These are phyloP conservation scores for Elmis aenea DNA, from an alignment of 2,888 invertebrate species.

Conservation along the genomic window DNA sequence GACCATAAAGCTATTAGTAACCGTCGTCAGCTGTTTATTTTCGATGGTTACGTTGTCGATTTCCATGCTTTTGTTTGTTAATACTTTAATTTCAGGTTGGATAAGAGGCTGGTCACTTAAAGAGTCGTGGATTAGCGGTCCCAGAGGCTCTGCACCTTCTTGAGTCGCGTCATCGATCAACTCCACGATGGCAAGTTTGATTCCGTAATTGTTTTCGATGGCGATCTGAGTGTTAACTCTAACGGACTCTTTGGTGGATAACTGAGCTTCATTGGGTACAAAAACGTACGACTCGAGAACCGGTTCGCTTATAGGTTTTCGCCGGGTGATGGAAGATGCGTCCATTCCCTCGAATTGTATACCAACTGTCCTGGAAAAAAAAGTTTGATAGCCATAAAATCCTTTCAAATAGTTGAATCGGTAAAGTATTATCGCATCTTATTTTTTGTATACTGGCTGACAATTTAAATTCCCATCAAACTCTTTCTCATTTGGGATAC, in stretches of 20 bases:
- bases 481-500: too few species aligned
- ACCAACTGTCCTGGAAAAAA: slow-evolving; percentile 64
- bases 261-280: slow-evolving; percentile 53
- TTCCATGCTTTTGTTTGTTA: slow-evolving; percentile 51
- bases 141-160: slow-evolving; percentile 40
- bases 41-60: slow-evolving; percentile 54
- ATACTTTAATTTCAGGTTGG: slow-evolving; percentile 59
- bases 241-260: slow-evolving; percentile 42
- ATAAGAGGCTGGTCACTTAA: slow-evolving; percentile 65
- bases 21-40: slow-evolving; percentile 53
- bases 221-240: too few species aligned
- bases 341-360: slow-evolving; percentile 73
- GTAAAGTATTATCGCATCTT: too few species aligned
- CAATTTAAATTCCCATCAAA: too few species aligned
- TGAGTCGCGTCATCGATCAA: slow-evolving; percentile 26
- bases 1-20: slow-evolving; percentile 30
- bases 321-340: slow-evolving; percentile 68
- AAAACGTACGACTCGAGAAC: slow-evolving; percentile 73
- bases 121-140: too few species aligned
- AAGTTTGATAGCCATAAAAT: too few species aligned
- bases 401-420: too few species aligned
- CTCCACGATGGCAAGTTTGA: slow-evolving; percentile 56
- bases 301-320: slow-evolving; percentile 65
- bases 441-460: too few species aligned
- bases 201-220: too few species aligned